A percentile compares a stretch with the other conserved stretches of the same genome.
Conservation (phyloP, 2,888 invertebrate genomes). For the Drosophila austrosaltans region DNA sequence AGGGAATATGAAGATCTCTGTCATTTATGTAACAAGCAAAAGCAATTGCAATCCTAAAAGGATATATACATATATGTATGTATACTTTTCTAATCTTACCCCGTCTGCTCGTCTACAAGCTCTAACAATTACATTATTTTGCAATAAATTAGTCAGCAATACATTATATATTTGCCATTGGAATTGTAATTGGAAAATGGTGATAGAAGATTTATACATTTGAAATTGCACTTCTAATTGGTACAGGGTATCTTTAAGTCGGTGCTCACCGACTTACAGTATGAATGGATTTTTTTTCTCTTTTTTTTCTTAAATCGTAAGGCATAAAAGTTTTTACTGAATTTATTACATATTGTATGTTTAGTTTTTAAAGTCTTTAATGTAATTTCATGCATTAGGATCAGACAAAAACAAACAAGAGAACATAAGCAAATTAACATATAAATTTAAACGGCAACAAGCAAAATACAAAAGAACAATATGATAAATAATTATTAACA, state of each 20-base stretch:
- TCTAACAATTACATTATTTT: no score
- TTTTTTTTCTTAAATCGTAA: conserved; percentile 32
- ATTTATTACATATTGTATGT: conserved; percentile 73
- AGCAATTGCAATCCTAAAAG: neutral
- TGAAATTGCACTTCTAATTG: neutral
- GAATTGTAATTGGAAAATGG: neutral
- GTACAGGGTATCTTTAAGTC: conserved; percentile 7
- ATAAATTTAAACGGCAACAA: conserved; percentile 33
- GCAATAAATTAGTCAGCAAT: neutral
- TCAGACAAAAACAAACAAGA: conserved; percentile 35
- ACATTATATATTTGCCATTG: neutral
- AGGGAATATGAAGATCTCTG: neutral
- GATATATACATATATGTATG: neutral
- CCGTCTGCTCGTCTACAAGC: no score
- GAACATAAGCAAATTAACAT: conserved; percentile 7
- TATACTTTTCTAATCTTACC: neutral
- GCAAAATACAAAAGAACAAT: conserved; percentile 37
- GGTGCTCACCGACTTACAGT: neutral
- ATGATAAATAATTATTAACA: conserved; percentile 23
- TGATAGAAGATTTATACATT: neutral
- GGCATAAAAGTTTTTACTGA: conserved; percentile 61
- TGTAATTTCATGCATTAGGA: conserved; percentile 59
- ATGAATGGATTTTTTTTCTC: neutral
- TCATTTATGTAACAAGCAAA: neutral
- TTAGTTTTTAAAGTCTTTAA: conserved; percentile 62